Evolutionary conservation across 2,113 vertebrate genomes (phyloP), one percentile per base, ranked within the genome.

Genomic region (Poeciliopsis turrubarensis): DNA sequence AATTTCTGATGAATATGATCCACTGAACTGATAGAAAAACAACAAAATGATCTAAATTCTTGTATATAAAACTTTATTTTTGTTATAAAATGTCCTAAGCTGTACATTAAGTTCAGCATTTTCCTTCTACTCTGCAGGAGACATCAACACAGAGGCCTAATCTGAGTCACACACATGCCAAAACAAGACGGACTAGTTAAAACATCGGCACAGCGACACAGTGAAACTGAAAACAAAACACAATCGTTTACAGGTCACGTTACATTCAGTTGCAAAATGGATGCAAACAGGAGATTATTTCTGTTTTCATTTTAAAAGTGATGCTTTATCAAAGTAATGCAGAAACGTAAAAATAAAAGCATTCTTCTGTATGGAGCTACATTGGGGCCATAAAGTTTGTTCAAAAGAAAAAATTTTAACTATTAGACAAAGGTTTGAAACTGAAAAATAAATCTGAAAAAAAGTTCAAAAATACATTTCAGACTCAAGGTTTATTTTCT

Each of bases 81-180:
- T 92, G 95, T 95, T 96, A 95, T 95, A 97, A 97, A 97, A 97
- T 89, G 74, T 91, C 89, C 85, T 94, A 94, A 71, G 78, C 86
- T 89, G 86, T 80, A 92, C 82, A 89, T 75, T 61, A 19, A 29
- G 51, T 70, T 80, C 37, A 79, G 68, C 51, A 54, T 68, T 79
- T 82, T 70, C 75, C 73, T 37, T 89, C 85, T 86, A 85, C 73
- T 82, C 41, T 74, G 82, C 80, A 85, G 80, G 73, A 86, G 80
- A 89, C 81, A 82, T 87, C 76, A 62, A 84, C 84, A 92, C 85
- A 83, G 54, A 37, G 61, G 65, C 68, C 75, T 73, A 89, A 72
- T 81, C 75, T 37, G 76, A 85, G 64, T 85, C 77, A 71, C 79
- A 86, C 68, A 75, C 88, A 88, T 91, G 89, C 91, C 81, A 69